These are phyloP conservation scores for Zeuzera pyrina DNA, from an alignment of 2,888 invertebrate species.

Conservation along the genomic window DNA sequence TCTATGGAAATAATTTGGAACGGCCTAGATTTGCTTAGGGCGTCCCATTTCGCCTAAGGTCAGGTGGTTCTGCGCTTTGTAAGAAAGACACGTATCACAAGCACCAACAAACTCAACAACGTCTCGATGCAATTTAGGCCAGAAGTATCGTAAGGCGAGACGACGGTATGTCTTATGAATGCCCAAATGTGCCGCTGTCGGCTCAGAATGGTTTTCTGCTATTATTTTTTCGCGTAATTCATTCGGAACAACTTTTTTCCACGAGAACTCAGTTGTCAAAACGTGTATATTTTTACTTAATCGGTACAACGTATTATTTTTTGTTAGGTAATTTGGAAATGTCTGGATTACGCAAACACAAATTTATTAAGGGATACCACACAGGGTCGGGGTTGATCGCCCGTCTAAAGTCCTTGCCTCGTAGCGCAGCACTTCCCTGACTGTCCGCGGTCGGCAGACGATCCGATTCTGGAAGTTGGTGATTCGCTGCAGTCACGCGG, in stretches of 20 bases:
- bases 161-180: constrained; percentile 19
- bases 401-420: no score
- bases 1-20: constrained; percentile 19
- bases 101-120: constrained; percentile 10
- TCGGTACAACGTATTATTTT: constrained; percentile 2
- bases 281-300: constrained; percentile 6
- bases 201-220: constrained; percentile 10
- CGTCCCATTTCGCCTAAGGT: constrained; percentile 16
- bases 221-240: constrained; percentile 8
- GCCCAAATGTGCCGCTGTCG: constrained; percentile 15
- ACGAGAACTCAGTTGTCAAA: constrained; percentile 11
- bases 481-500: no score
- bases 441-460: no score
- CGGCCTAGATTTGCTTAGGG: constrained; percentile 15
- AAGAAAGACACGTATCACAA: constrained; percentile 12
- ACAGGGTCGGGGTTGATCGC: background rate
- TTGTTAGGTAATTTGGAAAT: constrained; percentile 1
- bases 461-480: no score
- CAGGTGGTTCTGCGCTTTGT: constrained; percentile 10
- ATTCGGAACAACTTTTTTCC: constrained; percentile 15
- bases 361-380: constrained; percentile 8
- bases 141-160: constrained; percentile 12
- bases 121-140: constrained; percentile 17
- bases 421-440: no score
- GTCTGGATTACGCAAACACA: constrained; percentile 4